These are phyloP conservation scores for Asbolus verrucosus DNA, from an alignment of 1,140 invertebrate species.

Conservation along the genomic window DNA sequence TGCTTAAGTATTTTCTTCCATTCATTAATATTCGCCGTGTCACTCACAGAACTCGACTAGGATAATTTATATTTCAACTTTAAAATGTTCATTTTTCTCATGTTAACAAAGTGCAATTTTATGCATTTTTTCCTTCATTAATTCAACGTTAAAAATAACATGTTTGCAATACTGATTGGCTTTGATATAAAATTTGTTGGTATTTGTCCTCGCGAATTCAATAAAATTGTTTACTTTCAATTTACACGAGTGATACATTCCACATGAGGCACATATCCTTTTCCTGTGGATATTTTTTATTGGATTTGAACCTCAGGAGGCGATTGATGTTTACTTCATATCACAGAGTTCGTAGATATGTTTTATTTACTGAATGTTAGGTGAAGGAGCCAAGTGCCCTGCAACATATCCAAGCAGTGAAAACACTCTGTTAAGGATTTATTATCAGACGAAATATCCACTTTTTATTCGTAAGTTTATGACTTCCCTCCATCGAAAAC, in stretches of 20 bases:
- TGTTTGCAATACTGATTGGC: slow-evolving; percentile 10
- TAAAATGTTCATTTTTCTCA: not conserved
- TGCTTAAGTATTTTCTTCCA: slow-evolving; percentile 11
- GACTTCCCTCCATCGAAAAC: too few relatives aligned
- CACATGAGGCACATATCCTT: slow-evolving; percentile 24
- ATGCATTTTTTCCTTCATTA: not conserved
- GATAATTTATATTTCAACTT: slow-evolving; percentile 22
- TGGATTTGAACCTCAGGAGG: slow-evolving; percentile 28
- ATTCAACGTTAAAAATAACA: not conserved
- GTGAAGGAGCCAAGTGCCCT: not conserved
- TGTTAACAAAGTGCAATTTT: not conserved
- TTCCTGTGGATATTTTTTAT: slow-evolving; percentile 35
- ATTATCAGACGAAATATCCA: too few relatives aligned
- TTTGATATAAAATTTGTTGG: slow-evolving; percentile 21
- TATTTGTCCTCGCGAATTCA: slow-evolving; percentile 20
- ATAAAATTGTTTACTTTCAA: slow-evolving; percentile 39
- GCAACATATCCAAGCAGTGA: too few relatives aligned
- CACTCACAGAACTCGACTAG: slow-evolving; percentile 15
- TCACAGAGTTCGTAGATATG: slow-evolving; percentile 27
- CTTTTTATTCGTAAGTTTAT: too few relatives aligned
- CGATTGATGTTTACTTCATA: slow-evolving; percentile 38
- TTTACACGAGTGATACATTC: slow-evolving; percentile 36
- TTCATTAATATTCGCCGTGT: slow-evolving; percentile 22
- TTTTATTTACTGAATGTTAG: slow-evolving; percentile 21
- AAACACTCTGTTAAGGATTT: too few relatives aligned